A percentile compares a stretch with the other conserved stretches of the same genome.
Conservation (phyloP, 2,888 invertebrate species). For the Ormyrus rosae region DNA sequence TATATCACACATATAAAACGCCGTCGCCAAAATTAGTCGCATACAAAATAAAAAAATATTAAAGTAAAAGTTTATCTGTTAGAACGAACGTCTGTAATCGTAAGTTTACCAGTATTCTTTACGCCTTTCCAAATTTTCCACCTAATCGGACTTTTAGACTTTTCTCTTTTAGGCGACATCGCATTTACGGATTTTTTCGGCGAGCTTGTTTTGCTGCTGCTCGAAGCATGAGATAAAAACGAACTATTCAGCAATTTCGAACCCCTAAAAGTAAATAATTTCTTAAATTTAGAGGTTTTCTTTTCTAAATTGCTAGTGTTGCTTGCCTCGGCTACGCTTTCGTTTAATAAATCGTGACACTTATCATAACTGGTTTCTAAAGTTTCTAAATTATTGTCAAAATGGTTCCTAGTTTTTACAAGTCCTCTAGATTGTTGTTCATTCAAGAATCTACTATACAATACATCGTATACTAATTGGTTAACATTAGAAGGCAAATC, state of each 20-base stretch:
- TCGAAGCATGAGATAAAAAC: conserved; percentile 14
- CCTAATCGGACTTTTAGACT: conserved; percentile 32
- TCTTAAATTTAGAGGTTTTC: conserved; percentile 33
- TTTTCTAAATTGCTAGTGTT: conserved; percentile 28
- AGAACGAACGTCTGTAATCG: conserved; percentile 17
- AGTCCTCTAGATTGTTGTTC: conserved; percentile 5
- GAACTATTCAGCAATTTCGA: conserved; percentile 39
- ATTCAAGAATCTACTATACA: conserved; percentile 19
- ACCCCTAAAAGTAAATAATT: conserved; percentile 53
- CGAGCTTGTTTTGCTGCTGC: conserved; percentile 7
- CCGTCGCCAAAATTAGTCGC: conserved; percentile 31
- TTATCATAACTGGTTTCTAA: conserved; percentile 18
- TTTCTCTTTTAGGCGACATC: conserved; percentile 21
- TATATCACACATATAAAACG: conserved; percentile 4
- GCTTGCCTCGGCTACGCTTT: background rate
- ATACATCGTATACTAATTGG: background rate
- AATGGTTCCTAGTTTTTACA: no score
- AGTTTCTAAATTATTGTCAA: background rate
- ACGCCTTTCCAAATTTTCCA: conserved; percentile 54
- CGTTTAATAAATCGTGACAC: background rate
- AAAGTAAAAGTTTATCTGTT: conserved; percentile 26
- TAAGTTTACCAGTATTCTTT: conserved; percentile 50
- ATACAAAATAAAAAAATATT: conserved; percentile 23
- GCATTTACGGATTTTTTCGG: conserved; percentile 17
- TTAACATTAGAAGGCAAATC: conserved; percentile 20